Evolutionary conservation across 2,888 invertebrate species (phyloP).

Genomic region (Cosmia trapezina): DNA sequence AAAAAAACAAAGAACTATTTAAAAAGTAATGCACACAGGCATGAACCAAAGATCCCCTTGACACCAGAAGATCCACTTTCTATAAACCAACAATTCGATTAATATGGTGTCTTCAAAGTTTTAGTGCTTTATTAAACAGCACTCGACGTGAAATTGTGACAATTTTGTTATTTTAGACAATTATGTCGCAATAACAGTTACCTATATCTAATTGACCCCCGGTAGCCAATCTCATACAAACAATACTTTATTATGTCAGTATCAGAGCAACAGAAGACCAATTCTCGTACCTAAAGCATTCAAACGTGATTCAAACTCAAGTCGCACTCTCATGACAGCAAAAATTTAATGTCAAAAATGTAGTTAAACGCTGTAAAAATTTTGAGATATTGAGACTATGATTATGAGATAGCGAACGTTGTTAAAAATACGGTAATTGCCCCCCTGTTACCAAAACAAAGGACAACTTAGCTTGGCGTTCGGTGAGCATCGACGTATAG

Average conservation of each 20-base stretch:
- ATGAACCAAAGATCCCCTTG: background rate
- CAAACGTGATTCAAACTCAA: too few species aligned
- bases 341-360: too few species aligned
- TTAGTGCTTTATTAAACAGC: background rate
- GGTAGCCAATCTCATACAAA: background rate
- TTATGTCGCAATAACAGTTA: background rate
- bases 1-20: background rate
- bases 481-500: conserved; percentile 28
- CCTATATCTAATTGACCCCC: background rate
- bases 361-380: too few species aligned
- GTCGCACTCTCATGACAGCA: too few species aligned
- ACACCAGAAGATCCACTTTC: too few species aligned
- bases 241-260: background rate
- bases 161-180: background rate
- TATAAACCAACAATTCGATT: background rate
- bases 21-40: background rate
- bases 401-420: too few species aligned
- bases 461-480: background rate
- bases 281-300: too few species aligned
- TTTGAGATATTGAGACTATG: too few species aligned
- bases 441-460: conserved; percentile 10
- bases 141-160: background rate
- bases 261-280: too few species aligned
- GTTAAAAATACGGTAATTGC: too few species aligned
- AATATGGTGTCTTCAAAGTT: background rate